Percentiles rank a stretch among this genome's conserved stretches.
These are phyloP conservation scores for Tangara arthus DNA, from an alignment of 2,797 vertebrate genomes.

Conservation along the genomic window DNA sequence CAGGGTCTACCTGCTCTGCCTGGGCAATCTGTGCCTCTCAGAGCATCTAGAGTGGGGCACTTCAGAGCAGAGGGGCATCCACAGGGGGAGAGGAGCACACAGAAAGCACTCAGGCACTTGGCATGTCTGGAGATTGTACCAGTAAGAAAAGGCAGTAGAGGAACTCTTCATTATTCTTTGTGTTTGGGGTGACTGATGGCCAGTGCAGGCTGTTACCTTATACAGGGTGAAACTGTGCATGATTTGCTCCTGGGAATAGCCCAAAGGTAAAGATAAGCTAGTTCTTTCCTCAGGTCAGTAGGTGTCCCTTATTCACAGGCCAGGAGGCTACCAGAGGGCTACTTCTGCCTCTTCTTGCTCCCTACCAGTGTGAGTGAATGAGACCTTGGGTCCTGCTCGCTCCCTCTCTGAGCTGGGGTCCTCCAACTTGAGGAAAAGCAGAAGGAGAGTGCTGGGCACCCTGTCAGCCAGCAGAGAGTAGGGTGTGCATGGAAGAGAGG, in stretches of 20 bases:
- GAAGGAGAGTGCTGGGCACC: not conserved
- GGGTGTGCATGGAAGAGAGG: not conserved
- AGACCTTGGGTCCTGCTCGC: not conserved
- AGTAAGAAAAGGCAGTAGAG: not conserved
- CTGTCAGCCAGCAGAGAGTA: not conserved
- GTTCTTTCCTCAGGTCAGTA: not conserved
- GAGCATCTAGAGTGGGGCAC: not conserved
- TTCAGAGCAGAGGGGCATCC: not conserved
- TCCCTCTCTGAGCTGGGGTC: not conserved
- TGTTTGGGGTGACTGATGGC: not conserved
- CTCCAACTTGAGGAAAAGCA: not conserved
- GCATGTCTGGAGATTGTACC: not conserved
- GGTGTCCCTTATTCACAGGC: not conserved
- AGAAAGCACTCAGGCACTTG: rapidly evolving
- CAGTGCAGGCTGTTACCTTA: not conserved
- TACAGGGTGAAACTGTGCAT: not conserved
- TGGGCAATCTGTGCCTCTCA: not conserved
- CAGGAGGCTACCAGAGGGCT: not conserved
- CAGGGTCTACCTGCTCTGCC: not conserved
- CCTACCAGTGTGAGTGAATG: rapidly evolving
- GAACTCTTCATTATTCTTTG: not conserved
- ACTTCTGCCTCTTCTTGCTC: not conserved
- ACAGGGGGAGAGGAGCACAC: rapidly evolving
- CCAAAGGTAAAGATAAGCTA: not conserved
- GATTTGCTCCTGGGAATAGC: not conserved